Evolutionary conservation across 2,888 invertebrate genomes (phyloP).

Genomic region (Leucania comma): DNA sequence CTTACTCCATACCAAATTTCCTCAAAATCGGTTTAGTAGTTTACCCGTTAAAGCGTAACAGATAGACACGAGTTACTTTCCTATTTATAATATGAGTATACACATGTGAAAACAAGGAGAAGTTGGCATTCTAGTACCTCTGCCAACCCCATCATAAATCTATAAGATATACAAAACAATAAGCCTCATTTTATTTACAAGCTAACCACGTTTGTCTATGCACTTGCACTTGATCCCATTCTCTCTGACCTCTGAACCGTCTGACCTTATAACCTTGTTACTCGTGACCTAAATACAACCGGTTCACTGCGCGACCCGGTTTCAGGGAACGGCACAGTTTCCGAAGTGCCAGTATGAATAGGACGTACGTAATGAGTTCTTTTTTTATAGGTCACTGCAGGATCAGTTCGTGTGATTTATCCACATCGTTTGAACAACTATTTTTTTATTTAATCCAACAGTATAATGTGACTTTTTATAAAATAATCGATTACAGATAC

Average conservation of each 20-base stretch:
- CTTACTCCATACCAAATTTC: too few relatives aligned
- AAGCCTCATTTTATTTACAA: background rate
- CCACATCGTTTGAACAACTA: too few relatives aligned
- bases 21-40: too few relatives aligned
- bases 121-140: background rate
- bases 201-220: background rate
- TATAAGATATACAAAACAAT: background rate
- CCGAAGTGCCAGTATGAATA: background rate
- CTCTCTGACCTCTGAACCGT: constrained; percentile 15
- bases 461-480: background rate
- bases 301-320: constrained; percentile 8
- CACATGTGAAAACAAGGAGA: too few relatives aligned
- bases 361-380: too few relatives aligned
- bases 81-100: too few relatives aligned
- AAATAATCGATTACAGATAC: too few relatives aligned
- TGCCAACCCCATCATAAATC: background rate
- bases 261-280: constrained; percentile 23
- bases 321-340: background rate
- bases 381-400: background rate
- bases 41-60: too few relatives aligned
- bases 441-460: too few relatives aligned
- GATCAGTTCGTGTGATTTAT: background rate
- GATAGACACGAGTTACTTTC: too few relatives aligned
- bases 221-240: constrained; percentile 15
- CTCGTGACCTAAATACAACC: constrained; percentile 21